Percentiles rank a stretch among this genome's conserved stretches.
These are phyloP conservation scores for Eristalis pertinax DNA, from an alignment of 2,888 invertebrate genomes.

Conservation along the genomic window DNA sequence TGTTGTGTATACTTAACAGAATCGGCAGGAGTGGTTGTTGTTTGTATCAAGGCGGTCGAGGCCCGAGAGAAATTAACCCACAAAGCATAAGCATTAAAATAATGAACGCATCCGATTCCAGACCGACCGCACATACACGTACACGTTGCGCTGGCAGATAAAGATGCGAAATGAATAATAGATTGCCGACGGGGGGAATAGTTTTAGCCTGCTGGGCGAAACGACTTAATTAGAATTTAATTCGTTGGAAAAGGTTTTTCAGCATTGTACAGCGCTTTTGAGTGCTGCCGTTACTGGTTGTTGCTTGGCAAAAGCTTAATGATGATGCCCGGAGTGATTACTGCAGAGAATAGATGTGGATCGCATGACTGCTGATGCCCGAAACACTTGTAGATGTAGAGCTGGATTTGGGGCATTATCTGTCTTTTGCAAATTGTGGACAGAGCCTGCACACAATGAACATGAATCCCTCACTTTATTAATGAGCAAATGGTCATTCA, in stretches of 20 bases:
- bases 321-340: conserved; percentile 23
- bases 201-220: conserved; percentile 4
- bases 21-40: neutral
- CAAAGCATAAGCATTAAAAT: conserved; percentile 9
- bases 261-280: neutral
- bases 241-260: conserved; percentile 5
- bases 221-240: conserved; percentile 34
- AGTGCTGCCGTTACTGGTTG: neutral
- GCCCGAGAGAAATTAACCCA: conserved; percentile 1
- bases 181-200: neutral
- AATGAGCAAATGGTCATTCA: neutral
- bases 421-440: conserved; percentile 6
- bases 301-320: conserved; percentile 1
- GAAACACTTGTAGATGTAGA: neutral
- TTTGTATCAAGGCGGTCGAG: neutral
- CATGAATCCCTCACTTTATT: conserved; percentile 4
- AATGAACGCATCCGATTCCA: neutral
- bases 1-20: neutral
- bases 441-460: neutral
- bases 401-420: neutral
- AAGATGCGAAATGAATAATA: conserved; percentile 16
- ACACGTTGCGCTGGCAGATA: neutral
- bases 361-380: conserved; percentile 24
- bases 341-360: neutral
- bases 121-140: neutral